Conservation (phyloP, 1,140 invertebrate species). For the Orchesella cincta region DNA sequence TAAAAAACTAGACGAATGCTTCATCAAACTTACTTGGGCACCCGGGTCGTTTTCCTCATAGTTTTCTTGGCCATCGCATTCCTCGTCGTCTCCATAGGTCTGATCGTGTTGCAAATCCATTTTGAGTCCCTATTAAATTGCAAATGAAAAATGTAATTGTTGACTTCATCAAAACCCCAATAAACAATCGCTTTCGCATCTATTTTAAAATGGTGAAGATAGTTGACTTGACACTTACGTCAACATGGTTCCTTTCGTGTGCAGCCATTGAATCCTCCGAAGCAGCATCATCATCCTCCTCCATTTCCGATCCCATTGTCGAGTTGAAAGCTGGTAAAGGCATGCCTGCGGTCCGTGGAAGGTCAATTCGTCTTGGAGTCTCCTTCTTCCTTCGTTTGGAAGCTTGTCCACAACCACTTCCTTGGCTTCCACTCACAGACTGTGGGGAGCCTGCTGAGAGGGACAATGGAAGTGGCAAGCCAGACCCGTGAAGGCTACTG, state of each 20-base stretch:
- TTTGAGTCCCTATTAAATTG: slow-evolving; percentile 38
- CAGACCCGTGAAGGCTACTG: background rate
- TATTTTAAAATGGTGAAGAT: too few relatives aligned
- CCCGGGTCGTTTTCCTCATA: slow-evolving; percentile 42
- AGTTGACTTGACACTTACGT: too few relatives aligned
- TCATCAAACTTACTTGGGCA: slow-evolving; percentile 20
- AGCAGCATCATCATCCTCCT: slow-evolving; percentile 22
- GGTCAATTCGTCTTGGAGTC: slow-evolving; percentile 44
- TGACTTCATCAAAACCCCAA: too few relatives aligned
- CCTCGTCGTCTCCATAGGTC: slow-evolving; percentile 40
- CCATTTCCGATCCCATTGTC: slow-evolving; percentile 8
- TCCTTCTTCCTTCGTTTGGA: slow-evolving; percentile 51
- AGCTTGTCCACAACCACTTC: slow-evolving; percentile 31
- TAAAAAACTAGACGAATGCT: too few relatives aligned
- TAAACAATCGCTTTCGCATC: too few relatives aligned
- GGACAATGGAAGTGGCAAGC: background rate
- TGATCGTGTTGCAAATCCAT: slow-evolving; percentile 41
- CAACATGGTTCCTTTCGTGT: slow-evolving; percentile 44
- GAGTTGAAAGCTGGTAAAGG: slow-evolving; percentile 25
- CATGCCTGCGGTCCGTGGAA: slow-evolving; percentile 30
- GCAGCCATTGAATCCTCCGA: slow-evolving; percentile 41
- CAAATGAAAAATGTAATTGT: too few relatives aligned
- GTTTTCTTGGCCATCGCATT: slow-evolving; percentile 37
- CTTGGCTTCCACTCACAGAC: slow-evolving; percentile 19
- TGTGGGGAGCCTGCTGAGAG: slow-evolving; percentile 13